These are phyloP conservation scores for Psilopogon haemacephalus DNA, from an alignment of 2,113 vertebrate genomes.

Conservation along the genomic window DNA sequence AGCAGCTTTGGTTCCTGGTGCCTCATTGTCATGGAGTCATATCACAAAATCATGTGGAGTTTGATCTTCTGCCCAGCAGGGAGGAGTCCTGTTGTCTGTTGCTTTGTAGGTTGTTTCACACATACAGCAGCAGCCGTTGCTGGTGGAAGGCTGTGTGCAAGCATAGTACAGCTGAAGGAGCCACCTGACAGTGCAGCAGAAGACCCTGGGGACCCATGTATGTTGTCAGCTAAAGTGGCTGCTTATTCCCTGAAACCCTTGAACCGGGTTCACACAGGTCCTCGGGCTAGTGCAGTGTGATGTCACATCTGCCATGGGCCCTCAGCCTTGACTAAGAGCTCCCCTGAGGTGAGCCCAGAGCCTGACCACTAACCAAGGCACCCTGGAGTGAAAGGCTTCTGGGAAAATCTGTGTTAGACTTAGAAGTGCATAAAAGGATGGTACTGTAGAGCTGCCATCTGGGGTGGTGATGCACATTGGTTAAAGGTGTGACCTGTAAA, in stretches of 20 bases:
- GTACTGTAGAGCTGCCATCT: not conserved
- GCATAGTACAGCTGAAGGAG: not conserved
- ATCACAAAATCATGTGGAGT: rapidly evolving
- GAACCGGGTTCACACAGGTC: not conserved
- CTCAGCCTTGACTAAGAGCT: not conserved
- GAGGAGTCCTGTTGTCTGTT: not conserved
- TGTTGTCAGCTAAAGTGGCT: not conserved
- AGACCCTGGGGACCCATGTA: not conserved
- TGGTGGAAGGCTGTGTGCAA: not conserved
- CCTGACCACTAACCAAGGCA: not conserved
- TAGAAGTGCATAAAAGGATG: not conserved
- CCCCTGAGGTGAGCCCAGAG: not conserved
- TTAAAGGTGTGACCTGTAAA: not conserved
- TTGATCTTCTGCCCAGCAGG: not conserved
- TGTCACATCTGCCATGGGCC: rapidly evolving
- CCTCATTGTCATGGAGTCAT: not conserved
- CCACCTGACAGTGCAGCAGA: not conserved
- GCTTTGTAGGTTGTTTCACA: not conserved
- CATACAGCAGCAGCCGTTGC: not conserved
- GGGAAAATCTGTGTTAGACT: not conserved
- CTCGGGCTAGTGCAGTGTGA: rapidly evolving
- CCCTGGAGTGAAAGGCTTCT: not conserved
- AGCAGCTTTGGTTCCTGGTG: not conserved
- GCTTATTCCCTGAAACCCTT: not conserved
- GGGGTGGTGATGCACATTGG: not conserved